Conservation (phyloP, 35 echinoderm and acorn worm species). For the Lytechinus variegatus region DNA sequence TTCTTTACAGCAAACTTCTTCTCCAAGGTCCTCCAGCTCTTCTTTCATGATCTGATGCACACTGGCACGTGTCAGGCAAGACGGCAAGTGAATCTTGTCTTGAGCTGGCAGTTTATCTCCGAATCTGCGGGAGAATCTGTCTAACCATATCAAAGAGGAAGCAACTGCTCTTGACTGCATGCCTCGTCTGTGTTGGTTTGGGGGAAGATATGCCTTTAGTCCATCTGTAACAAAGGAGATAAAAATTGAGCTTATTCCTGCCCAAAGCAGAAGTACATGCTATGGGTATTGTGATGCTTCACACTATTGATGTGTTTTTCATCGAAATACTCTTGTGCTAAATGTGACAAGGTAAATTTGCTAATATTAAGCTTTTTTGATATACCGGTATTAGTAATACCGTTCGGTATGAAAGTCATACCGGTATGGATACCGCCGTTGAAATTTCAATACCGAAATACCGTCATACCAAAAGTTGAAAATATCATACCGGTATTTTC, state of each 20-base stretch:
- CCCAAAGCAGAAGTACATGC: background rate
- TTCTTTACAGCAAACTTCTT: background rate
- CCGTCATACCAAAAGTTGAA: too few species aligned
- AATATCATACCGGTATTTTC: too few species aligned
- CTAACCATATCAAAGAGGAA: slow-evolving; percentile 43
- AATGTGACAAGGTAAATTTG: too few species aligned
- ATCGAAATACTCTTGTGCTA: too few species aligned
- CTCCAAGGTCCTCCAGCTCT: slow-evolving; percentile 23
- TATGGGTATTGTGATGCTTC: background rate
- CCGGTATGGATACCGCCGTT: too few species aligned
- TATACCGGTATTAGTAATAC: too few species aligned
- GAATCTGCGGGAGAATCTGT: slow-evolving; percentile 7
- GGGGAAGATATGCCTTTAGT: slow-evolving; percentile 14
- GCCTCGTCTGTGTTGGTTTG: slow-evolving; percentile 17
- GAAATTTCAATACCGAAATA: too few species aligned
- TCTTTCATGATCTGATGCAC: background rate
- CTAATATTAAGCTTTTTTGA: too few species aligned
- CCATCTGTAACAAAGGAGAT: slow-evolving; percentile 18
- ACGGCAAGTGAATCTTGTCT: slow-evolving; percentile 54
- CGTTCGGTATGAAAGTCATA: too few species aligned
- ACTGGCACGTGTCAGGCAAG: slow-evolving; percentile 34
- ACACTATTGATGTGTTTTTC: too few species aligned
- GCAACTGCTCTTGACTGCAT: background rate
- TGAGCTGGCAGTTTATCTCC: slow-evolving; percentile 53
- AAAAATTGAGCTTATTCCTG: background rate